Evolutionary conservation across 2,888 invertebrate genomes (phyloP), one percentile per base, ranked within the genome.

Genomic region (Blera fallax): DNA sequence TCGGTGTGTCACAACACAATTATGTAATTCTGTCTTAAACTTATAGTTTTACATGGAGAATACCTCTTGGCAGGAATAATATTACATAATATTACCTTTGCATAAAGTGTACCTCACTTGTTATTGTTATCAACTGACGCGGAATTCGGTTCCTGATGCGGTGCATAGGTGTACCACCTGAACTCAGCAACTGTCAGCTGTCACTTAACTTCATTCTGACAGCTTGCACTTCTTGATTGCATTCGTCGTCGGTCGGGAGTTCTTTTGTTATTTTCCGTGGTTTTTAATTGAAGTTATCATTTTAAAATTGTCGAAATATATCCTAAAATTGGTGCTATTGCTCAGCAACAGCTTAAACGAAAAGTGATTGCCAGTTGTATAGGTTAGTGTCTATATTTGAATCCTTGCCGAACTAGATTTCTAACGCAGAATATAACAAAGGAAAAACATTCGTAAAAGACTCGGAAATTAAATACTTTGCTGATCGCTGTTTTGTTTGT

Each of bases 211-310:
- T n/a, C 11, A 32, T n/a, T 18, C 8, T 64, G 64, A 64, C 64
- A 64, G 45, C 18, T 45, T 64, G 16, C 45, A 64, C 18, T 64
- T 64, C 21, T 4, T n/a, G 4, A 24, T 34, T 65, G 65, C 50
- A 50, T 50, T 65, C 50, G 21, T 21, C n/a, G 32, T 32, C 48
- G 16, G 24, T 21, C 2, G n/a, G 6, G 4, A n/a, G 0, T 32
- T n/a, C 16, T 48, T 24, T 50, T 21, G 14, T 34, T 65, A 32
- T 21, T 64, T 21, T 18, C 8, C 18, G 32, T 18, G 21, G 16
- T n/a, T 48, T 34, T 65, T 34, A 24, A 65, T 34, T 34, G 4
- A 29, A 65, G 4, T 34, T 48, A 14, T 48, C 11, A 1, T 0
- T 0, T 29, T 21, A 34, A 50, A 64, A 8, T 48, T 32, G 16